Base-by-base conservation (phyloP, 2,888 invertebrate genomes). In the Acanthopleura granulata region DNA sequence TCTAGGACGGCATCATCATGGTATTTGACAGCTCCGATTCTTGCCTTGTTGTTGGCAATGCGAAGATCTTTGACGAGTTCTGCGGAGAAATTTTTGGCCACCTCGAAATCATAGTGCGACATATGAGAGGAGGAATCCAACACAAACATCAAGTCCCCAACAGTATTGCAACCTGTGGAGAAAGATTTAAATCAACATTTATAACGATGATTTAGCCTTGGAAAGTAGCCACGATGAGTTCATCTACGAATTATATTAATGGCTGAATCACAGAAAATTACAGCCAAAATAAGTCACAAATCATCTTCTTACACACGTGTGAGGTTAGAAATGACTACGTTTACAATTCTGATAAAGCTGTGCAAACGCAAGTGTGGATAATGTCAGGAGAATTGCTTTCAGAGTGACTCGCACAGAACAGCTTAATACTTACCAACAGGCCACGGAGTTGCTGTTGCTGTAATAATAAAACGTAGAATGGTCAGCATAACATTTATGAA, bases 41-140 rank as follows among this genome's bases (percentile, higher is more conserved):
- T 30, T 11, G 49, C 62, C n/a, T 62, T 72, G 22, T 57, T 40
- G 12, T 18, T 49, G 0, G 25, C 40, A 12, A 75, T 57, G 69
- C 66, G 27, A 40, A 75, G 57, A 12, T 49, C 76, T 27, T 76
- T 57, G 11, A 74, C 74, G 16, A 76, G 30, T 16, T 61, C 40
- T 3, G 71, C 72, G 11, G 73, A 49, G 27, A 76, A 74, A 1
- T 49, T n/a, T 16, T 29, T 62, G 30, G 62, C 70, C 74, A 57
- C 27, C 15, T 49, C 16, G 72, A 74, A 76, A 49, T 72, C 29
- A 1, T 4, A 12, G 22, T 11, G 0, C 15, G 25, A n/a, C 27
- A 76, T 62, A 49, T 72, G 70, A 0, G 70, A 61, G 14, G 76
- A 76, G 18, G 73, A 73, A 62, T 76, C 76, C n/a, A 76, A 70